Base-by-base conservation (phyloP, 64 coral and sea anemone species). In the Pachyseris speciosa region DNA sequence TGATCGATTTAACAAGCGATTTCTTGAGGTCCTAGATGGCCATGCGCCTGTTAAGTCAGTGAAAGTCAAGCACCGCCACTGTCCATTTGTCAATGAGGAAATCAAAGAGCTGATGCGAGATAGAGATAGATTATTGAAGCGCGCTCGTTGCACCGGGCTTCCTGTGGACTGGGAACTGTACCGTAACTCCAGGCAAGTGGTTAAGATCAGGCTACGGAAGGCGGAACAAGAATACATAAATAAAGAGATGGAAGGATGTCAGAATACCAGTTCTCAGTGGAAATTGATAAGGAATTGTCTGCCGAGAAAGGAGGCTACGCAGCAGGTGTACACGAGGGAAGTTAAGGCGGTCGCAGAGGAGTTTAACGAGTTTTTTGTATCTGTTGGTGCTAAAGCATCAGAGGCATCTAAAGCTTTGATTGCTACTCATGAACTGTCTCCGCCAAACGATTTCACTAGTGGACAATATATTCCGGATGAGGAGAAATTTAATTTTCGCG, bases 101-200 rank as follows among this genome's bases (percentile, higher is more conserved):
- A 91, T 91, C 53, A 83, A 77, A 65, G 87, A 78, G 57, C 50
- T 78, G n/a, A 78, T 78, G 87, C 72, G 87, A 77, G 27, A 70
- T 9, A 69, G 64, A 91, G 64, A 91, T 71, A 91, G 19, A 40
- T 40, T 28, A 64, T 64, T 34, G 64, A 36, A 68, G 58, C 58
- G 76, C 42, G 88, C 75, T 91, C 88, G 88, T 69, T 69, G 65
- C 63, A 91, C 76, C 38, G 30, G 77, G 64, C 64, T 52, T 41
- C 44, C 88, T 84, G 64, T 83, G 77, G 89, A 91, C 78, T 91
- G 50, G 89, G 66, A 84, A 60, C 34, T 84, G 66, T 91, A 91
- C 58, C 89, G 89, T 70, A 78, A 69, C 76, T 69, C 89, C 41
- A 66, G 59, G 70, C 28, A 76, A 73, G 67, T 72, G 69, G 87